phyloP scores from a whole-genome alignment of 2,797 vertebrate species.

The Denticeps clupeoides region DNA sequence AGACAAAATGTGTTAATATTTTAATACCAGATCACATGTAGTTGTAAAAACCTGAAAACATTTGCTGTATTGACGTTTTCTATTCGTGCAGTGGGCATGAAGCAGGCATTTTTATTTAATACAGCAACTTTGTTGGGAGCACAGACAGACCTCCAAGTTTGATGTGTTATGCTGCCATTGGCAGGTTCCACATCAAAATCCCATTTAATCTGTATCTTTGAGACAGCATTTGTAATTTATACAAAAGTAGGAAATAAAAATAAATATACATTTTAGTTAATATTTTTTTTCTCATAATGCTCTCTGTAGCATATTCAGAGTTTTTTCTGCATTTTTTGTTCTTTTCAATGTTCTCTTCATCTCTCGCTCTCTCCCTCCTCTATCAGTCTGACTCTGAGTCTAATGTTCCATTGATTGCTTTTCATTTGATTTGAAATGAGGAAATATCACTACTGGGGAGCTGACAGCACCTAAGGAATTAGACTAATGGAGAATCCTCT shows the following conservation, averaged over 20 bases:
- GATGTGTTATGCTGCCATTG: conserved; percentile 1
- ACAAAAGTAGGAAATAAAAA: conserved; percentile 33
- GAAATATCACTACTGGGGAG: conserved; percentile 36
- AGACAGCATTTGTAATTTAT: conserved; percentile 17
- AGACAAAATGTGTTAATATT: too few species aligned
- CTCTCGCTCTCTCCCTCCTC: conserved; percentile 40
- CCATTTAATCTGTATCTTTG: conserved; percentile 12
- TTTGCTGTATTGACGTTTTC: too few species aligned
- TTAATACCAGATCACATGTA: too few species aligned
- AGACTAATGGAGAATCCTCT: conserved; percentile 49
- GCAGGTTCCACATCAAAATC: conserved; percentile 15
- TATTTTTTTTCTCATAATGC: conserved; percentile 27
- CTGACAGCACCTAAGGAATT: conserved; percentile 47
- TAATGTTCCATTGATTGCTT: conserved; percentile 54
- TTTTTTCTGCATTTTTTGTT: conserved; percentile 41
- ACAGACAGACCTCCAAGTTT: conserved; percentile 8
- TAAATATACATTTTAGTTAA: conserved; percentile 47
- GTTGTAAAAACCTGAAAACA: too few species aligned
- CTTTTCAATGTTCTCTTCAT: conserved; percentile 29
- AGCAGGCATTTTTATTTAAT: too few species aligned
- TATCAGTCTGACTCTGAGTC: conserved; percentile 41
- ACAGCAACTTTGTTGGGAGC: too few species aligned
- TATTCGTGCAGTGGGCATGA: too few species aligned
- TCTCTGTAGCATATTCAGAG: conserved; percentile 37
- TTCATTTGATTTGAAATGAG: conserved; percentile 55